Evolutionary conservation across 2,888 invertebrate genomes (phyloP).

Genomic region (Apomyelois bistriatella): DNA sequence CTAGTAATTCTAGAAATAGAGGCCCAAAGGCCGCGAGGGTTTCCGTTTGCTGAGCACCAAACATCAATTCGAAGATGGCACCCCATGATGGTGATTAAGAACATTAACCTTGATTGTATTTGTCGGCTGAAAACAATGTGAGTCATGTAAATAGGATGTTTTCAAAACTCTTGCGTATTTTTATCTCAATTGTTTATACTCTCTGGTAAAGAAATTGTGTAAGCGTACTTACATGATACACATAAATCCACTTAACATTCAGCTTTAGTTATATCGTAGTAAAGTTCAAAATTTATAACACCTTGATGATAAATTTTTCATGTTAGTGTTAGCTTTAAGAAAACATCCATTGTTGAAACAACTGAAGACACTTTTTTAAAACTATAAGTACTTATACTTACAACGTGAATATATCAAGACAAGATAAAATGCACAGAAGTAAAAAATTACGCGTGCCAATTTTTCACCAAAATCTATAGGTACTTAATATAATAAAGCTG

Average conservation of each 20-base stretch:
- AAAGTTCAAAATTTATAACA: neutral
- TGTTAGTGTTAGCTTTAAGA: slow-evolving; percentile 1
- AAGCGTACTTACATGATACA: neutral
- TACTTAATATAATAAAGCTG: no score
- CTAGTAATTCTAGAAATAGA: no score
- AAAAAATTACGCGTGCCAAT: no score
- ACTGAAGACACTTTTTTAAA: slow-evolving; percentile 1
- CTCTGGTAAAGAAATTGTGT: neutral
- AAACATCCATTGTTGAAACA: slow-evolving; percentile 1
- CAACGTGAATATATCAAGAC: no score
- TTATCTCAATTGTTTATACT: slow-evolving; percentile 6
- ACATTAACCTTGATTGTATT: neutral
- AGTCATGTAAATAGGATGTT: slow-evolving; percentile 1
- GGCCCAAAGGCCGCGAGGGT: no score
- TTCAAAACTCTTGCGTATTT: neutral
- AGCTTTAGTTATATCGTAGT: neutral
- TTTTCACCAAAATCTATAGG: no score
- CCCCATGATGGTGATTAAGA: no score
- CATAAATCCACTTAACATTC: neutral
- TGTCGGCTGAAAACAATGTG: neutral
- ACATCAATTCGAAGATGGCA: no score
- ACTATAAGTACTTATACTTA: neutral
- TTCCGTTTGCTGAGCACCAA: no score
- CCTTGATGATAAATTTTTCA: neutral
- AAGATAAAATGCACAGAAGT: no score